Evolutionary conservation across 2,113 vertebrate genomes (phyloP).

Genomic region (Sinocyclocheilus grahami): DNA sequence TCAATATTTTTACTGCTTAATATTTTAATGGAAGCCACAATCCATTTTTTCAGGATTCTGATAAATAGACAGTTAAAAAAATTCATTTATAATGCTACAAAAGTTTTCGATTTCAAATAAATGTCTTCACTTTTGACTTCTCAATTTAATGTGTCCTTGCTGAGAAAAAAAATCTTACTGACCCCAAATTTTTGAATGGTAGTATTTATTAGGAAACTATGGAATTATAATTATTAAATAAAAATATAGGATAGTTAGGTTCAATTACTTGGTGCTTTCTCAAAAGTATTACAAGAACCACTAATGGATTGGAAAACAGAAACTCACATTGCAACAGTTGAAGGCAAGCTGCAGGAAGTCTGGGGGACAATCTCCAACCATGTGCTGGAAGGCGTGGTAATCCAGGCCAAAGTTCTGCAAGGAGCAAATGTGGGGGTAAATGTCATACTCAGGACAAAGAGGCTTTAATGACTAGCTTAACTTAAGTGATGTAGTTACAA

Average conservation of each 20-base stretch:
- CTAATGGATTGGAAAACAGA: neutral
- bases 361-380: slow-evolving; percentile 97
- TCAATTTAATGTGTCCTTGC: too few relatives aligned
- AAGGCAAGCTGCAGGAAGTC: slow-evolving; percentile 97
- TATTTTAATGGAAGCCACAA: too few relatives aligned
- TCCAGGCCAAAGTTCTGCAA: slow-evolving; percentile 95
- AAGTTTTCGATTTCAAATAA: too few relatives aligned
- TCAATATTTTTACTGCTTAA: too few relatives aligned
- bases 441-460: slow-evolving; percentile 8
- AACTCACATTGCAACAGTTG: slow-evolving; percentile 95
- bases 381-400: slow-evolving; percentile 97
- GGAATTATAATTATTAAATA: neutral
- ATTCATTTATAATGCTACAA: too few relatives aligned
- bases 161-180: too few relatives aligned
- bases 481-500: neutral
- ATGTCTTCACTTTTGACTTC: too few relatives aligned
- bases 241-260: neutral
- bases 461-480: neutral
- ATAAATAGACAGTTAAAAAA: too few relatives aligned
- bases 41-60: too few relatives aligned
- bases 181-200: too few relatives aligned
- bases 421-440: neutral
- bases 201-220: neutral
- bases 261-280: neutral
- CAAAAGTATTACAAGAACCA: neutral